A percentile compares a stretch with the other conserved stretches of the same genome.
phyloP scores from a whole-genome alignment of 2,113 vertebrate species.

The Myrmecophaga tridactyla region DNA sequence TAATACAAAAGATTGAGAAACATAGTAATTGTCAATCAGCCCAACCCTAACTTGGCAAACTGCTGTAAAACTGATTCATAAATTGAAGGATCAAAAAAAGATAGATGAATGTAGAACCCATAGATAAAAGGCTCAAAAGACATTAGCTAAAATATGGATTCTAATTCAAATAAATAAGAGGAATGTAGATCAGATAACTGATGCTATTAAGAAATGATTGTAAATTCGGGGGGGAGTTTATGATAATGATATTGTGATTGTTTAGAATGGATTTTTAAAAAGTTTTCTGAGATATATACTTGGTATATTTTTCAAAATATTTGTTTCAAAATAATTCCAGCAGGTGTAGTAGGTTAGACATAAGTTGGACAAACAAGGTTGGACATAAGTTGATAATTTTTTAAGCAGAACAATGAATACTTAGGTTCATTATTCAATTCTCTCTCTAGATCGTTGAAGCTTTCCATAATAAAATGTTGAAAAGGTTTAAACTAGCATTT shows the following conservation, averaged over 20 bases:
- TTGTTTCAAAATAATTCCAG: constrained; percentile 21
- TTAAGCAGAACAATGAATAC: not conserved
- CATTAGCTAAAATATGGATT: not conserved
- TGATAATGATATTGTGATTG: not conserved
- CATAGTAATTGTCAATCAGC: not conserved
- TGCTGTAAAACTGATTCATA: not conserved
- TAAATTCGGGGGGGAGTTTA: not conserved
- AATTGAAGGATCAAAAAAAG: not conserved
- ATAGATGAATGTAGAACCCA: not conserved
- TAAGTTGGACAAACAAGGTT: not conserved
- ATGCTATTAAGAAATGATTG: constrained; percentile 2
- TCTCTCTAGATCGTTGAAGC: not conserved
- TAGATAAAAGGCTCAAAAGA: not conserved
- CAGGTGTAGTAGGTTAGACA: not conserved
- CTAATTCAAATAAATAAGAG: not conserved
- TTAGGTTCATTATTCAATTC: not conserved
- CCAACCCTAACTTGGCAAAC: not conserved
- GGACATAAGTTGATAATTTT: not conserved
- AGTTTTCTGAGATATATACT: not conserved
- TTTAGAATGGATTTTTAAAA: not conserved
- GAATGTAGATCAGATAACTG: not conserved
- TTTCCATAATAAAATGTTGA: not conserved
- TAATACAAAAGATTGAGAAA: not conserved
- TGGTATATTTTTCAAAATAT: too few relatives aligned
- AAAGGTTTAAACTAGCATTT: constrained; percentile 22